Evolutionary conservation across 2,888 invertebrate genomes (phyloP).

Genomic region (Athalia cordata): DNA sequence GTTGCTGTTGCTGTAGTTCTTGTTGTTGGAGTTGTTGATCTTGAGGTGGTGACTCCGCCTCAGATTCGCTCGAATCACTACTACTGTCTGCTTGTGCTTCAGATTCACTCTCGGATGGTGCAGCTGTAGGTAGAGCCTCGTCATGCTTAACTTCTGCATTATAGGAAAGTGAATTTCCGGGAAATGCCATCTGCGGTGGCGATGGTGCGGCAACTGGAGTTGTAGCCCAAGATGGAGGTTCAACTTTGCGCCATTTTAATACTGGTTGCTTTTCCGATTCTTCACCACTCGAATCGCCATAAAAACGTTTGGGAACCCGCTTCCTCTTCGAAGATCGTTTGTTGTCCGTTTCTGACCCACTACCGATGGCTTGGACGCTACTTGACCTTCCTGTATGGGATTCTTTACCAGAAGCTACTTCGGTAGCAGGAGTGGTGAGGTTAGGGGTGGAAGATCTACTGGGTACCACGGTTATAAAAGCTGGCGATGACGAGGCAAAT

Average conservation of each 20-base stretch:
- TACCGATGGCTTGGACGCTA: conserved; percentile 57
- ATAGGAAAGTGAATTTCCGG: conserved; percentile 51
- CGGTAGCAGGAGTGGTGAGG: conserved; percentile 48
- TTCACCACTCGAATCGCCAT: conserved; percentile 91
- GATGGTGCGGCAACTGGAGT: conserved; percentile 22
- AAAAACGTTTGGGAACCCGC: conserved; percentile 89
- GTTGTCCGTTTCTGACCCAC: conserved; percentile 77
- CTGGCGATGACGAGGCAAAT: conserved; percentile 52
- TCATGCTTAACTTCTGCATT: conserved; percentile 53
- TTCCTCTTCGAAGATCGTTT: conserved; percentile 87
- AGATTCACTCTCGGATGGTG: conserved; percentile 65
- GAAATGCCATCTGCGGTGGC: conserved; percentile 4
- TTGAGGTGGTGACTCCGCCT: conserved; percentile 54
- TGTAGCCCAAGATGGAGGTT: conserved; percentile 74
- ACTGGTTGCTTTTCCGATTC: conserved; percentile 81
- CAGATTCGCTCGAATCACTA: conserved; percentile 68
- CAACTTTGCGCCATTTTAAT: conserved; percentile 85
- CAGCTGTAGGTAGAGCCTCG: conserved; percentile 46
- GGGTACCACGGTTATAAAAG: conserved; percentile 52
- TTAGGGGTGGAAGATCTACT: conserved; percentile 58
- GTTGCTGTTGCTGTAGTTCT: conserved; percentile 53
- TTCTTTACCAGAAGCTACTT: conserved; percentile 44
- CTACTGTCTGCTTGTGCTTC: conserved; percentile 64
- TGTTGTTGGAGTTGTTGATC: conserved; percentile 52
- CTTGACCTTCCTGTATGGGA: conserved; percentile 44